These are phyloP conservation scores for Megalopta genalis DNA, from an alignment of 1,140 invertebrate species.

Conservation along the genomic window DNA sequence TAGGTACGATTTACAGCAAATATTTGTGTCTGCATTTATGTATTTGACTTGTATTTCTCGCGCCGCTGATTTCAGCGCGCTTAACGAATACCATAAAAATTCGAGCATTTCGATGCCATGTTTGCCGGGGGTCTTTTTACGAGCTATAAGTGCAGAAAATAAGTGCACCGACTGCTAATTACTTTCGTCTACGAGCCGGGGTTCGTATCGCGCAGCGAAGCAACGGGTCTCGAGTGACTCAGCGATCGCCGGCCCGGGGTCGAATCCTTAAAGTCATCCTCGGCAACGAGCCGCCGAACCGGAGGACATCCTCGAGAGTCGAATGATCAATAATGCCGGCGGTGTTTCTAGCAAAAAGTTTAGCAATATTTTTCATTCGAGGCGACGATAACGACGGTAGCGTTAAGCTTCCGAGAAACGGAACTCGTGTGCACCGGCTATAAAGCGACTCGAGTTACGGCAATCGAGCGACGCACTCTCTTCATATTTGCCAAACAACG, in stretches of 20 bases:
- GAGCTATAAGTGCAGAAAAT: too few relatives aligned
- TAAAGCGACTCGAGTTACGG: slow-evolving; percentile 40
- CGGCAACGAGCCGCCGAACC: background rate
- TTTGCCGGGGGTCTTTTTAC: too few relatives aligned
- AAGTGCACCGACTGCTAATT: too few relatives aligned
- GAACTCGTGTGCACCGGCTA: background rate
- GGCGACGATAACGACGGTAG: background rate
- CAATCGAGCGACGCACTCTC: slow-evolving; percentile 19
- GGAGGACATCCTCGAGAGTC: background rate
- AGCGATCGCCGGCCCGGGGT: too few relatives aligned
- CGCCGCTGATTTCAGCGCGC: too few relatives aligned
- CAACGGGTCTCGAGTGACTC: background rate
- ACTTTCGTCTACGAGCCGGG: background rate
- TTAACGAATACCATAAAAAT: too few relatives aligned
- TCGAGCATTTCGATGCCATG: too few relatives aligned
- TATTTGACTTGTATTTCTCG: too few relatives aligned
- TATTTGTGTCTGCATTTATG: too few relatives aligned
- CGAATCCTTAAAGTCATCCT: background rate
- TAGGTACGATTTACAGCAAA: too few relatives aligned
- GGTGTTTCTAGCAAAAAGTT: background rate
- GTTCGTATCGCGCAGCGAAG: too few relatives aligned
- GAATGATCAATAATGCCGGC: background rate
- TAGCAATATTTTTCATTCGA: background rate
- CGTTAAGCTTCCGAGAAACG: slow-evolving; percentile 19
- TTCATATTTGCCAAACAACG: slow-evolving; percentile 29